phyloP scores from a whole-genome alignment of 2,888 invertebrate genomes.

The Pseudoips prasinana region DNA sequence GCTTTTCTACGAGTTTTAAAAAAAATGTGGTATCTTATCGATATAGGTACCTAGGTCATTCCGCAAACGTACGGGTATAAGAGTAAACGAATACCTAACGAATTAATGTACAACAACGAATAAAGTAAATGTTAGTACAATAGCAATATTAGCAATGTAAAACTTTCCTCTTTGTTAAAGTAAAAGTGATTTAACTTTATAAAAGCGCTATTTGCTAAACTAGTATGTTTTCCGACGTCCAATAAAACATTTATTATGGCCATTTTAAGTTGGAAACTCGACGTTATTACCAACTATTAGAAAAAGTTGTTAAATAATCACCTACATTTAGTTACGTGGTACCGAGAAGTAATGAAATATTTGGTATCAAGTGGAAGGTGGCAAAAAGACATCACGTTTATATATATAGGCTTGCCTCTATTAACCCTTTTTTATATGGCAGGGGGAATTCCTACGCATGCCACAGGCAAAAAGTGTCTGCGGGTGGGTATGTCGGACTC shows the following conservation, averaged over 20 bases:
- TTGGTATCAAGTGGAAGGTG: neutral
- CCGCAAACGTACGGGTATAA: no score
- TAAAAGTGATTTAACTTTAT: slow-evolving; percentile 64
- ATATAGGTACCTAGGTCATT: no score
- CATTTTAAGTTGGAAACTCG: slow-evolving; percentile 44
- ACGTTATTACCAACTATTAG: slow-evolving; percentile 51
- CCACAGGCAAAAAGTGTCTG: no score
- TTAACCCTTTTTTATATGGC: no score
- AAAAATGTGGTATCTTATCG: no score
- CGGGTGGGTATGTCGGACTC: no score
- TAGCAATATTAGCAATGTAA: no score
- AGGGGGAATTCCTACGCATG: no score
- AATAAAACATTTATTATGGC: slow-evolving; percentile 60
- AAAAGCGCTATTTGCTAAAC: slow-evolving; percentile 57
- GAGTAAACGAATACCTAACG: no score
- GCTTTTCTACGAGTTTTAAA: no score
- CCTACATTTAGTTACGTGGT: slow-evolving; percentile 12
- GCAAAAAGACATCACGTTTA: neutral
- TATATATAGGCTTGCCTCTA: neutral
- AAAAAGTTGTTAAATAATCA: slow-evolving; percentile 39
- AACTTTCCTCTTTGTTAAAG: slow-evolving; percentile 41
- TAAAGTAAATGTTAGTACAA: neutral
- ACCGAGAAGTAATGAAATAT: slow-evolving; percentile 11
- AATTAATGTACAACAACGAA: no score
- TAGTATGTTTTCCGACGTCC: slow-evolving; percentile 49